Evolutionary conservation across 1,140 invertebrate species (phyloP), one percentile per base, ranked within the genome.

Genomic region (Drosophila funebris): DNA sequence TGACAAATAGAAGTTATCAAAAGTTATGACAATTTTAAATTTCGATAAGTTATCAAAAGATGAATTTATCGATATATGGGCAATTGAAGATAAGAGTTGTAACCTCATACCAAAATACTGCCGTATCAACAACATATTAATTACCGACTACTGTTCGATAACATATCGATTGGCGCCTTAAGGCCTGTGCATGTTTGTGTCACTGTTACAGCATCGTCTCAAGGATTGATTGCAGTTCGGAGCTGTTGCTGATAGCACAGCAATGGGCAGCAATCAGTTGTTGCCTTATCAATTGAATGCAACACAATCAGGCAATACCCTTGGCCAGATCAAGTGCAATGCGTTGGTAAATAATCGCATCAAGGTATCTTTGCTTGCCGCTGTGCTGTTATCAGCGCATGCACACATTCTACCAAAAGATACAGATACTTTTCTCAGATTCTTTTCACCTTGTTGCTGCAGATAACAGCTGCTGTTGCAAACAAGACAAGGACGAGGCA

Each of bases 401-500:
- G 4, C 22, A 62, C 46, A 53, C 0, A 54, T 4, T 41, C 5
- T 41, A 50, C 16, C 41, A 56, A 41, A 8, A 71, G 22, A 31
- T 48, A 37, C 31, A 67, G 60, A 62, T 69, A 61, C 56, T 52
- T 53, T 62, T 27, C 37, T 20, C 24, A 63, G 58, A 70, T 63
- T 48, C 61, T 41, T 50, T 57, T 71, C 50, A 71, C 68, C 61
- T 71, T 71, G 61, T 24, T 43, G 68, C 68, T 39, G 68, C 68
- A n/a, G 58, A 63, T 63, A 70, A 54, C 37, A 64, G 60, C 58
- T 57, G 63, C 44, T 36, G 57, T 9, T 27, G 29, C n/a, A n/a
- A n/a, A n/a, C n/a, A 18, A 73, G 46, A 63, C 71, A 73, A 73
- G 66, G 71, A 69, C 70, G 56, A 56, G 31, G 24, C 64, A 53